These are phyloP conservation scores for Branchipolynoe longqiensis DNA, from an alignment of 2,888 invertebrate species.

Conservation along the genomic window DNA sequence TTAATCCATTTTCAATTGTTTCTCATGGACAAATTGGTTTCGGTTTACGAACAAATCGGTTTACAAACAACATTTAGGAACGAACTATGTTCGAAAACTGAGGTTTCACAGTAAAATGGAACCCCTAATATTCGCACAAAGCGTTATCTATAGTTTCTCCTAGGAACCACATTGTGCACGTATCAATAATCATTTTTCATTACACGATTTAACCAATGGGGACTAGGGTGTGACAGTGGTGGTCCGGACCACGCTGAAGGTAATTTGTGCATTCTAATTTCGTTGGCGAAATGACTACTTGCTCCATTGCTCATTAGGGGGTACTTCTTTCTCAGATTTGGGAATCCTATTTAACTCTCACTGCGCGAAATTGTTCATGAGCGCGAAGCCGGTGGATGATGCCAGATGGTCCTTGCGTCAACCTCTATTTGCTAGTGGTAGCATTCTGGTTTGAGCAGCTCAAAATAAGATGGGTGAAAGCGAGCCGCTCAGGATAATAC, in stretches of 20 bases:
- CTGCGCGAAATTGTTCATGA: conserved; percentile 30
- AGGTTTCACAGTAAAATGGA: no score
- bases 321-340: conserved; percentile 21
- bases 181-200: conserved; percentile 31
- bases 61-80: no score
- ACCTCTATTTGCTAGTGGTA: no score
- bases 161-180: background rate
- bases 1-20: no score
- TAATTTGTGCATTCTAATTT: conserved; percentile 36
- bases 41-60: no score
- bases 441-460: no score
- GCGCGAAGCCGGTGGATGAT: conserved; percentile 24
- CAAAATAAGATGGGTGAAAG: conserved; percentile 3
- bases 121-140: no score
- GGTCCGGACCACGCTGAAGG: background rate
- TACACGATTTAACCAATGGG: background rate
- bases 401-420: background rate
- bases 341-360: conserved; percentile 29
- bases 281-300: conserved; percentile 45
- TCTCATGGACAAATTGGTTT: no score
- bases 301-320: conserved; percentile 24
- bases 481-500: conserved; percentile 22
- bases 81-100: no score
- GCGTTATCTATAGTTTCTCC: no score
- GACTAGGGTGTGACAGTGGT: background rate